Conservation (phyloP, 2,113 vertebrate genomes). For the Gymnorhina tibicen region DNA sequence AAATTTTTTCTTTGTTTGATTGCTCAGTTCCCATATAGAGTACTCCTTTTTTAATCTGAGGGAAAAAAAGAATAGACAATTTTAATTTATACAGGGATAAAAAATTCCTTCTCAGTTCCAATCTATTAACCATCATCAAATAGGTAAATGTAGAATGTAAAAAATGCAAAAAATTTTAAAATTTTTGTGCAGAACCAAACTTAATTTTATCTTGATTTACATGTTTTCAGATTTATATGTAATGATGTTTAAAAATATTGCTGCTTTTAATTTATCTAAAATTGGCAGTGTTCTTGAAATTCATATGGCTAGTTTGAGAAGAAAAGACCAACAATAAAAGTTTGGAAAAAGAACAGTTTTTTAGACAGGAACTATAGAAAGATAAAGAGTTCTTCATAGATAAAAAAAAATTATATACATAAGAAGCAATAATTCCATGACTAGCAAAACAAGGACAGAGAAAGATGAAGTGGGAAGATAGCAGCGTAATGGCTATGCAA, state of each 20-base stretch:
- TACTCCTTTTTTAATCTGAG: not conserved
- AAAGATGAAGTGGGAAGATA: not conserved
- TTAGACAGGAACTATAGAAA: not conserved
- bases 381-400: not conserved
- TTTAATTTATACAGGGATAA: not conserved
- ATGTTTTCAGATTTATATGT: not conserved
- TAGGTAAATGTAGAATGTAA: not conserved
- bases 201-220: not conserved
- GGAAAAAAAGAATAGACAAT: not conserved
- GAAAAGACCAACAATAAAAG: not conserved
- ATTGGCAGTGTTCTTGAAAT: not conserved
- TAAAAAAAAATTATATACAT: not conserved
- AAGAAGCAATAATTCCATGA: not conserved
- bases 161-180: not conserved
- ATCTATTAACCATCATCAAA: not conserved
- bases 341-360: not conserved
- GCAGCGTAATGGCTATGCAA: not conserved
- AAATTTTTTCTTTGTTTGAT: not conserved
- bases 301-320: not conserved
- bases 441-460: not conserved
- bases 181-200: accelerated
- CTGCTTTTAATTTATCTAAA: not conserved
- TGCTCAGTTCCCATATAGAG: not conserved
- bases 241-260: not conserved
- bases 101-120: not conserved